Base-by-base conservation (phyloP, 2,888 invertebrate species). In the Meghimatium bilineatum region DNA sequence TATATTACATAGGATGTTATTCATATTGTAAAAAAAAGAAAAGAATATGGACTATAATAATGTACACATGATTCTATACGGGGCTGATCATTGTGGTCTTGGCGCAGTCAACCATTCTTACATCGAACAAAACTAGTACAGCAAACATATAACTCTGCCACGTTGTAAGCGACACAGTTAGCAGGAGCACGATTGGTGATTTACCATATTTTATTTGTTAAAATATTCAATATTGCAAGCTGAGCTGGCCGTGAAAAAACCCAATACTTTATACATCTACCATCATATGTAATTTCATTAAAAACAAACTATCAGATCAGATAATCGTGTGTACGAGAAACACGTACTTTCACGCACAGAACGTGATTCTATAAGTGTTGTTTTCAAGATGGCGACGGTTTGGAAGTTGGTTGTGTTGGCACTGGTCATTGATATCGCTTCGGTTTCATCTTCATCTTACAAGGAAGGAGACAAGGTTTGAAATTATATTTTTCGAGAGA, bases 401-500 rank as follows among this genome's bases (percentile, higher is more conserved):
- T 80, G 77, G 74, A 78, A 89, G 85, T 82, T 90, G 90, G 90
- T 92, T 89, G 90, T 89, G 72, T 91, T 91, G 91, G 91, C 91
- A 90, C 83, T 91, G 77, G 83, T 82, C 34, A 89, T 82, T 56
- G 74, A 88, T 67, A 86, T 83, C 34, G 85, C 77, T 29, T 38
- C 44, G 32, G 71, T 71, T 26, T 76, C 82, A 78, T 87, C 88
- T 44, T 83, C 86, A 38, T 90, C 90, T 85, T 92, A 91, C 85
- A 90, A 91, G 82, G 90, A 92, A 69, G 88, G 88, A 26, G 90
- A 89, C 71, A 89, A 91, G 92, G 92, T 92, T 12, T 5, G 77
- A 5, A 36, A 29, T n/a, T 3, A 17, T 8, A 20, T 69, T 38
- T 20, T 36, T 17, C 20, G 17, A 69, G 17, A 38, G 0, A 34